A percentile compares a stretch with the other conserved stretches of the same genome.
phyloP scores from a whole-genome alignment of 1,140 invertebrate genomes.

The Saccostrea glomerata region DNA sequence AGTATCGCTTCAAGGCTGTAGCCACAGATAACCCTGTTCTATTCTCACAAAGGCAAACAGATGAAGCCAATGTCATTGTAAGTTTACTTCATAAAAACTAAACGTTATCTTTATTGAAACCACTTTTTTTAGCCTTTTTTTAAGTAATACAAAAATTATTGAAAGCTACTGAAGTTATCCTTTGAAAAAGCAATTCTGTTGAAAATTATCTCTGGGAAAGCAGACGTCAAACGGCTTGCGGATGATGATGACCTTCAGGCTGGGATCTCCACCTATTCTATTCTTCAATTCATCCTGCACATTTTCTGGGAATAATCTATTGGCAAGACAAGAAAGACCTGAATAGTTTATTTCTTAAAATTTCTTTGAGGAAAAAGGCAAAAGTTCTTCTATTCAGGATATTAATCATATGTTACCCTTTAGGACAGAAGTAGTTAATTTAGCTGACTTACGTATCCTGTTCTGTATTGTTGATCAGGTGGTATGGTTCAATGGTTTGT shows the following conservation, averaged over 20 bases:
- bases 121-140: too few species aligned
- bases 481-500: conserved; percentile 47
- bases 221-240: conserved; percentile 50
- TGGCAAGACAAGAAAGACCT: background rate
- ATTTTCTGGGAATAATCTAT: background rate
- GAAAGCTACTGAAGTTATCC: too few species aligned
- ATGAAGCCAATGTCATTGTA: conserved; percentile 41
- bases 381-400: too few species aligned
- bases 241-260: conserved; percentile 43
- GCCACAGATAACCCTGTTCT: conserved; percentile 49
- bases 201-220: too few species aligned
- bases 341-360: too few species aligned
- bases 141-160: too few species aligned
- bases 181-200: too few species aligned
- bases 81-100: background rate
- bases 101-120: too few species aligned
- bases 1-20: conserved; percentile 46
- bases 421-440: conserved; percentile 24
- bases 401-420: too few species aligned
- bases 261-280: background rate
- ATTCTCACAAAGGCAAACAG: conserved; percentile 27
- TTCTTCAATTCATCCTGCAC: conserved; percentile 19
- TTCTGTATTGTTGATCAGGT: conserved; percentile 58
- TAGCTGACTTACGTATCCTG: conserved; percentile 56
- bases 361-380: too few species aligned